Conservation (phyloP, 2,113 vertebrate genomes). For the Onychostruthus taczanowskii region DNA sequence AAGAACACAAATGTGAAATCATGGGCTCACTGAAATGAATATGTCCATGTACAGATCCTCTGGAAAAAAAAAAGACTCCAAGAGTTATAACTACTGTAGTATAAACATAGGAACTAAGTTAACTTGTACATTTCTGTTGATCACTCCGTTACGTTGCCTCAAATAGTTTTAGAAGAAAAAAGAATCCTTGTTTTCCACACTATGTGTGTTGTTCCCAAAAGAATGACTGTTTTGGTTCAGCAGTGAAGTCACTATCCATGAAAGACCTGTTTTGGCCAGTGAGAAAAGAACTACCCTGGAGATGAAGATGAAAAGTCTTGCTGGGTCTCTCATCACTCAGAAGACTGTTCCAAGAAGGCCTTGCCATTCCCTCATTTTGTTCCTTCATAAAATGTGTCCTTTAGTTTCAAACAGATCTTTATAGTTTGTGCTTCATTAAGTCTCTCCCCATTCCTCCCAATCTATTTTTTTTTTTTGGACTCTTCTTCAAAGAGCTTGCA, state of each 20-base stretch:
- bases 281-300: constrained; percentile 83
- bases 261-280: constrained; percentile 84
- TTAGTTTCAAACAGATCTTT: constrained; percentile 88
- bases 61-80: constrained; percentile 89
- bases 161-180: constrained; percentile 99
- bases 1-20: constrained; percentile 95
- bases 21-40: constrained; percentile 91
- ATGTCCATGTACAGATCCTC: constrained; percentile 83
- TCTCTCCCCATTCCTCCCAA: constrained; percentile 67
- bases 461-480: constrained; percentile 77
- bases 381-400: constrained; percentile 92
- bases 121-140: constrained; percentile 99
- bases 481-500: constrained; percentile 90
- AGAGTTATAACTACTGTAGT: constrained; percentile 99
- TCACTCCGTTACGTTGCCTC: constrained; percentile 96
- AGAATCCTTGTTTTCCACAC: constrained; percentile 96
- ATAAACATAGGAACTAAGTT: constrained; percentile 99
- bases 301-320: constrained; percentile 75
- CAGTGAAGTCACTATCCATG: constrained; percentile 83
- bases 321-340: constrained; percentile 76
- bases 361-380: constrained; percentile 86
- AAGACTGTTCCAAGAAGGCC: constrained; percentile 86
- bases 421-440: constrained; percentile 93
- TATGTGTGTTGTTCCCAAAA: constrained; percentile 99
- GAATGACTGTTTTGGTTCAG: constrained; percentile 91